Conservation (phyloP, 2,797 vertebrate genomes). For the Phalanger gymnotis region DNA sequence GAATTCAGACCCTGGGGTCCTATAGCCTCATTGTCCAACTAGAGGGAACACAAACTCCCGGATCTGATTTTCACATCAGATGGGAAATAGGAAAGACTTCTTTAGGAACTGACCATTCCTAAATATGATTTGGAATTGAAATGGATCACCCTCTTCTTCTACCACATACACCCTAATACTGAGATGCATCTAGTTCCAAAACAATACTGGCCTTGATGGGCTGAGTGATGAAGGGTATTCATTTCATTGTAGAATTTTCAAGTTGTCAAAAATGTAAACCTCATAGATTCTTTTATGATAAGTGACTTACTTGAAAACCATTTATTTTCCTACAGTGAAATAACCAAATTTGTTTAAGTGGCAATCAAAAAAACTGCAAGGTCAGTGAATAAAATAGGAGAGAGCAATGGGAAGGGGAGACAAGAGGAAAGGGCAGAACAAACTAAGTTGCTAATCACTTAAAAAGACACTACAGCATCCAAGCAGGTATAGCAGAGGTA, state of each 20-base stretch:
- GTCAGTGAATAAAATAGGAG: constrained; percentile 31
- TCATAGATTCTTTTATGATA: neutral
- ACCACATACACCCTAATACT: neutral
- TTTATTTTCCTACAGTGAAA: neutral
- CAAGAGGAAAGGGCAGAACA: neutral
- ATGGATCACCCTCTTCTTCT: neutral
- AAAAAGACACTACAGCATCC: constrained; percentile 36
- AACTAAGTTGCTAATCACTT: constrained; percentile 26
- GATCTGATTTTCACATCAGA: too few relatives aligned
- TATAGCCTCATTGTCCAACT: neutral
- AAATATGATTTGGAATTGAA: neutral
- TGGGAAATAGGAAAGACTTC: neutral
- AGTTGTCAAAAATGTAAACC: neutral
- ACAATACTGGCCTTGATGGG: neutral
- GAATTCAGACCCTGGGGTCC: neutral
- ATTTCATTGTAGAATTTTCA: neutral
- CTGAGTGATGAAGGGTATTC: neutral
- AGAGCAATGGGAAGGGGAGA: neutral
- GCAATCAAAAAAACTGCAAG: constrained; percentile 3
- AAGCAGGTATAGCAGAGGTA: constrained; percentile 7
- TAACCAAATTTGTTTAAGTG: constrained; percentile 7
- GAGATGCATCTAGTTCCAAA: neutral
- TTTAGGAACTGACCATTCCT: neutral
- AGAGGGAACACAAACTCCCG: neutral
- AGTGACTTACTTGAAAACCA: constrained; percentile 11